Conservation (phyloP, 2,113 vertebrate genomes). For the Pomatorhinus ruficollis region DNA sequence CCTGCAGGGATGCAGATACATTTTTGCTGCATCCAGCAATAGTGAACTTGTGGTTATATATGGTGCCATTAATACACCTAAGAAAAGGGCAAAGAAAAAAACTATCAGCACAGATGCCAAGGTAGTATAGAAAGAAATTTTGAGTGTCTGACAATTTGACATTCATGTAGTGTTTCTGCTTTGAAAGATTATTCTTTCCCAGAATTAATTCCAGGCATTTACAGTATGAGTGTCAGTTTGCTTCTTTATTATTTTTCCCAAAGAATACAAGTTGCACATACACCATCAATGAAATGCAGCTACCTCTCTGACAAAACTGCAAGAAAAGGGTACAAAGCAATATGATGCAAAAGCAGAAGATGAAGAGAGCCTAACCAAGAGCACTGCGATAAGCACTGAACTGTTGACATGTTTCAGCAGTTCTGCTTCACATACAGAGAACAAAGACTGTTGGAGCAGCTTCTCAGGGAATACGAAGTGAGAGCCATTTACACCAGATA, state of each 20-base stretch:
- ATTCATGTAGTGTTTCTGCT: not conserved
- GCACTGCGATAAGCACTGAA: not conserved
- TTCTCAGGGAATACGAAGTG: not conserved
- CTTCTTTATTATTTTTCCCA: not conserved
- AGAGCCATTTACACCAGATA: not conserved
- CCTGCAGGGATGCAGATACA: not conserved
- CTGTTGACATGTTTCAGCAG: constrained; percentile 15
- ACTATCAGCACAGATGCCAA: not conserved
- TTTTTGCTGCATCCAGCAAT: not conserved
- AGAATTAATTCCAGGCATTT: constrained; percentile 30
- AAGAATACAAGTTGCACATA: not conserved
- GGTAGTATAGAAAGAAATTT: not conserved
- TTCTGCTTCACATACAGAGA: constrained; percentile 3
- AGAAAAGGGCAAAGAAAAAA: not conserved
- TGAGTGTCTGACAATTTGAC: constrained; percentile 6
- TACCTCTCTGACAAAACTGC: constrained; percentile 4
- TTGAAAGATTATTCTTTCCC: constrained; percentile 14
- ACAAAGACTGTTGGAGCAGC: constrained; percentile 23
- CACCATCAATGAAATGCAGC: not conserved
- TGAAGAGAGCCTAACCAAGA: constrained; percentile 2
- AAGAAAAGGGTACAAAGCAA: not conserved
- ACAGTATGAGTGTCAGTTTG: constrained; percentile 6
- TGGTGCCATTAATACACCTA: not conserved
- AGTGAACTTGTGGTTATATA: not conserved
- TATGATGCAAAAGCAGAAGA: not conserved